Evolutionary conservation across 1,140 invertebrate species (phyloP), one percentile per base, ranked within the genome.

Genomic region (Bombus breviceps): DNA sequence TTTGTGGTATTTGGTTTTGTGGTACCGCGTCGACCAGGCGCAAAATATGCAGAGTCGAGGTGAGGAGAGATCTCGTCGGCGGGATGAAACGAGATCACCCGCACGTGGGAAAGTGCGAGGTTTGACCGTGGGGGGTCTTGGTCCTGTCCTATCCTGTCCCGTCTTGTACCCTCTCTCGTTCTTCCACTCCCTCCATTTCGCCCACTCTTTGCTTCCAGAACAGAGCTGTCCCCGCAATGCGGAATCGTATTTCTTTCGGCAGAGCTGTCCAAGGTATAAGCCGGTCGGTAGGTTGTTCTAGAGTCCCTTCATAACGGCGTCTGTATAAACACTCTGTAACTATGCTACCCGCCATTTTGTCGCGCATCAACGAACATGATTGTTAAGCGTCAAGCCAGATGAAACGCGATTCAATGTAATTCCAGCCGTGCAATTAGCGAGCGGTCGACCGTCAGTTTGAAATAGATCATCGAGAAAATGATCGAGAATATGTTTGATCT

Each of bases 81-180:
- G 92, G 92, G 94, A 94, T 94, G 92, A 95, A 95, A 95, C 93
- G 92, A 90, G 94, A 94, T 95, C 94, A 94, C 94, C 94, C 94
- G 93, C 93, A 95, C 94, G 94, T 94, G 94, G 94, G 94, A 94
- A 94, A 95, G 94, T 95, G 94, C 93, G 93, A 95, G 93, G 90
- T 93, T 91, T 91, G 91, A 92, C 94, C 92, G 93, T 94, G 93
- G 93, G 93, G 93, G 93, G 93, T 93, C 94, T 87, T 90, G 89
- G 90, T 91, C 89, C 92, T 89, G 87, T 89, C 90, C 89, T 93
- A 92, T 92, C 92, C 90, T 90, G 83, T 87, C 90, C 78, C 75
- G 89, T 89, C 87, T 87, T 83, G 53, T 90, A 84, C 91, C 90
- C 79, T 91, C 87, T 84, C 88, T 91, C 88, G 92, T 87, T 83